A percentile compares a stretch with the other conserved stretches of the same genome.
These are phyloP conservation scores for Cordilura impudica DNA, from an alignment of 2,888 invertebrate species.

Conservation along the genomic window DNA sequence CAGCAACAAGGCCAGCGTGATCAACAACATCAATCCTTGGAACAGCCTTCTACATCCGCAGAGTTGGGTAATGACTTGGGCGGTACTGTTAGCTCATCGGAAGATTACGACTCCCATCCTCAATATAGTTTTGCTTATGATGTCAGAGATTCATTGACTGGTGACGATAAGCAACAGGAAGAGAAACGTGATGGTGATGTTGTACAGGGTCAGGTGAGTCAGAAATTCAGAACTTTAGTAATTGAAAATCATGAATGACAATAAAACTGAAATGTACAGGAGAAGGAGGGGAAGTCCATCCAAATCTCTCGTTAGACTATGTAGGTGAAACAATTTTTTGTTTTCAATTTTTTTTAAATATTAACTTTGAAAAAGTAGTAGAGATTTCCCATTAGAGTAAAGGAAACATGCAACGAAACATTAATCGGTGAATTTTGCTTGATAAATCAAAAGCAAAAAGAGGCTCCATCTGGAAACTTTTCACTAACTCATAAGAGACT, in stretches of 20 bases:
- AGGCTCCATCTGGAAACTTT: too few relatives aligned
- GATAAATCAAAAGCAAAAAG: too few relatives aligned
- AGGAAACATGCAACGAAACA: too few relatives aligned
- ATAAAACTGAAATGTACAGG: background rate
- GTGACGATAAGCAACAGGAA: slow-evolving; percentile 79
- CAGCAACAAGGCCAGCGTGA: too few relatives aligned
- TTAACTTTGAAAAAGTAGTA: too few relatives aligned
- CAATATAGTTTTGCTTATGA: slow-evolving; percentile 79
- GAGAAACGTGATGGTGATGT: slow-evolving; percentile 80
- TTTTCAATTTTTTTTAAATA: too few relatives aligned
- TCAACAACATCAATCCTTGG: slow-evolving; percentile 62
- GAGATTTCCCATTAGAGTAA: too few relatives aligned
- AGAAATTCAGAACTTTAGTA: slow-evolving; percentile 15
- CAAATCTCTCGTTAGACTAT: too few relatives aligned
- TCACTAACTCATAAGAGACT: too few relatives aligned
- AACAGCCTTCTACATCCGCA: slow-evolving; percentile 52
- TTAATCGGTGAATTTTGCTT: too few relatives aligned
- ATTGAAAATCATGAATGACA: background rate
- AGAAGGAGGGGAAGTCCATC: background rate
- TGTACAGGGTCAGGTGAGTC: slow-evolving; percentile 76
- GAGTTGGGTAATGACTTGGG: slow-evolving; percentile 67
- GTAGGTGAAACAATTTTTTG: too few relatives aligned
- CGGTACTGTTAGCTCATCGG: slow-evolving; percentile 68
- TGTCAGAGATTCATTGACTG: slow-evolving; percentile 78
- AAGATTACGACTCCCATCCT: slow-evolving; percentile 79